Evolutionary conservation across 2,888 invertebrate species (phyloP), one percentile per base, ranked within the genome.

Genomic region (Eristalis intricaria): DNA sequence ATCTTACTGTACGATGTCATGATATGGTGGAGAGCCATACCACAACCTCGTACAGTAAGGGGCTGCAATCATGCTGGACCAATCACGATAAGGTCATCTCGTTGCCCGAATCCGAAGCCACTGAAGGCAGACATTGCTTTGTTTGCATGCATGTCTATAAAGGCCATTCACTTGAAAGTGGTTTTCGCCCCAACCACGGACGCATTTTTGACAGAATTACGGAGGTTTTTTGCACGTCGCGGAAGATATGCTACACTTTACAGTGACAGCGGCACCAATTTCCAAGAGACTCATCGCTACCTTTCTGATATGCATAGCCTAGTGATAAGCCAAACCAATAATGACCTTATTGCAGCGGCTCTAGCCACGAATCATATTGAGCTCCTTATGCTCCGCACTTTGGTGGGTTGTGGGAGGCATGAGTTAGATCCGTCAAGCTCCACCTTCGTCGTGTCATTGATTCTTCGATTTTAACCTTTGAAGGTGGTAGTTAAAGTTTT

Each of bases 101-200:
- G 61, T 29, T 40, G 40, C 40, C 7, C 0, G 40, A 40, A 40
- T 40, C 40, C 40, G 15, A 40, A 40, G 15, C 5, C 13, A 8
- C 13, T 23, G 15, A 29, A 4, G 29, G 29, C 29, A 5, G 2
- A 29, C 4, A 5, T 5, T 29, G 29, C 29, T 29, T 29, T 61
- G 23, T 32, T 61, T 61, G n/a, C n/a, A n/a, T n/a, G n/a, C n/a
- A n/a, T n/a, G n/a, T n/a, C n/a, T n/a, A n/a, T n/a, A n/a, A n/a
- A 75, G 35, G 75, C 75, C n/a, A n/a, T 75, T 10, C 65, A 75
- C 43, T 19, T 75, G 8, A 60, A 65, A 38, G 13, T 76, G 1
- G 66, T 76, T 0, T 22, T 15, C 10, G 75, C 60, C 38, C 22
- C 60, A 8, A 50, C 58, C 0, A 61, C 60, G 2, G 40, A 66